phyloP scores from a whole-genome alignment of 2,113 vertebrate genomes.

The Potamarius usumacintae region DNA sequence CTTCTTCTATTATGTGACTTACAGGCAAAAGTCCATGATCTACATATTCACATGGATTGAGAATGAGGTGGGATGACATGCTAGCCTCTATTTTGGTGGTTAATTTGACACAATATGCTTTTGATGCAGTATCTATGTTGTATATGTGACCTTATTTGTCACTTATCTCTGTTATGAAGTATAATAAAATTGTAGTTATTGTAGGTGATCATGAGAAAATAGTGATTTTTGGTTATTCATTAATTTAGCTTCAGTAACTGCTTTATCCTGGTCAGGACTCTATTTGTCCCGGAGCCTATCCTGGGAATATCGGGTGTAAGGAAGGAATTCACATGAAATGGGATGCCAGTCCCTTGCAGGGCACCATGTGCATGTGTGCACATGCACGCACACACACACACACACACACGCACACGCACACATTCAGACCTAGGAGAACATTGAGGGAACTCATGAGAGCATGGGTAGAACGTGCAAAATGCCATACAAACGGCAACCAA shows the following conservation, averaged over 20 bases:
- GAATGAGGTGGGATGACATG: not conserved
- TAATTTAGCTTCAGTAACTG: not conserved
- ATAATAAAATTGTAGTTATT: not conserved
- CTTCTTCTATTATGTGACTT: conserved; percentile 54
- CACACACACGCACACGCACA: too few relatives aligned
- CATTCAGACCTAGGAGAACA: too few relatives aligned
- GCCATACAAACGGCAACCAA: too few relatives aligned
- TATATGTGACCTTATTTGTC: too few relatives aligned
- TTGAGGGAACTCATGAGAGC: too few relatives aligned
- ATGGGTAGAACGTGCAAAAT: too few relatives aligned
- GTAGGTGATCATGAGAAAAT: not conserved
- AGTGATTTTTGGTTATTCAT: not conserved
- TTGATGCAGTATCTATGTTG: not conserved
- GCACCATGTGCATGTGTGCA: not conserved
- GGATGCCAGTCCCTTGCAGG: not conserved
- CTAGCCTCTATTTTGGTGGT: not conserved
- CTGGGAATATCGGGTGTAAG: not conserved
- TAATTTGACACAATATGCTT: not conserved
- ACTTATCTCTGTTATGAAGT: not conserved
- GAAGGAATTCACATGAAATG: not conserved
- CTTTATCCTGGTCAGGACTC: not conserved
- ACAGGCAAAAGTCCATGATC: not conserved
- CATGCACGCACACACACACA: not conserved
- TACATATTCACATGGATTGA: not conserved
- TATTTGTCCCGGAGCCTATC: not conserved